These are phyloP conservation scores for Microplitis demolitor DNA, from an alignment of 1,140 invertebrate species.

Conservation along the genomic window DNA sequence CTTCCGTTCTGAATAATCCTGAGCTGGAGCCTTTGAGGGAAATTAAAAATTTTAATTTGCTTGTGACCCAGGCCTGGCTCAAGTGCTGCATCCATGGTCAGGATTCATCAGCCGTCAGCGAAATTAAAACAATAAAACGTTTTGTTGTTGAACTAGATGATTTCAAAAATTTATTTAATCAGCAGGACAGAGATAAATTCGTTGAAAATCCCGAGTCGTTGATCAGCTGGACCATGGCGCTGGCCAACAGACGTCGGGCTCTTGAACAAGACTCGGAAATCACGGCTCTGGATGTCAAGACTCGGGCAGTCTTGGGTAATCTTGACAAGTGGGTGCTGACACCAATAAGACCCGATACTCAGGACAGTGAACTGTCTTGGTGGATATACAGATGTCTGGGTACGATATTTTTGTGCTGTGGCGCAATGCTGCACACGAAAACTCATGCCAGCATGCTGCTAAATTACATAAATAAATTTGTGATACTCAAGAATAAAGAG, in stretches of 20 bases:
- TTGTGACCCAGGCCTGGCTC: constrained; percentile 51
- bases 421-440: constrained; percentile 49
- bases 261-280: background rate
- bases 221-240: background rate
- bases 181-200: constrained; percentile 41
- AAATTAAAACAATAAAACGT: constrained; percentile 42
- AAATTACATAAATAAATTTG: constrained; percentile 44
- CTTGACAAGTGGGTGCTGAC: constrained; percentile 53
- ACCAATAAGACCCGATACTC: constrained; percentile 50
- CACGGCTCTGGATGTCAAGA: constrained; percentile 39
- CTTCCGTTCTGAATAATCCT: background rate
- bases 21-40: constrained; percentile 35
- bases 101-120: constrained; percentile 31
- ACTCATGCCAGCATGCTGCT: constrained; percentile 48
- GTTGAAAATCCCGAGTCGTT: constrained; percentile 40
- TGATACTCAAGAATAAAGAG: constrained; percentile 46
- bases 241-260: constrained; percentile 19
- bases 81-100: constrained; percentile 50
- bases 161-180: constrained; percentile 43
- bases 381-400: constrained; percentile 54
- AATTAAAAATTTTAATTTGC: constrained; percentile 46
- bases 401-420: constrained; percentile 48
- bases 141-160: constrained; percentile 43
- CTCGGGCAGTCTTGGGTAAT: constrained; percentile 47
- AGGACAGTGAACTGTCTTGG: constrained; percentile 42